Percentiles rank a stretch among this genome's conserved stretches.
phyloP scores from a whole-genome alignment of 2,888 invertebrate genomes.

The Cybosia mesomella region DNA sequence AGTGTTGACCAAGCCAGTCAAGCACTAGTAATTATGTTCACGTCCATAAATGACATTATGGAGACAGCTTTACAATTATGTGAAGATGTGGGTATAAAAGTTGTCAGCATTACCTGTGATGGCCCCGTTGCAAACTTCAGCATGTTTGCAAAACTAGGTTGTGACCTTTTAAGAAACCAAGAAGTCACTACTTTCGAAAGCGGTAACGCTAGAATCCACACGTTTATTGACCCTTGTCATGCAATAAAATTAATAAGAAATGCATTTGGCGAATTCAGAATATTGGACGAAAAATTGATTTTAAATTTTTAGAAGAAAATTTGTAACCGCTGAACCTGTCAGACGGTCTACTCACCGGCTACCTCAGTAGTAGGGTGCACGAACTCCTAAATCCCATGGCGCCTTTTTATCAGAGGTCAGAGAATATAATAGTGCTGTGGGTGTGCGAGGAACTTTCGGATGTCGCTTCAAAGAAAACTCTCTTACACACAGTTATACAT shows the following conservation, averaged over 20 bases:
- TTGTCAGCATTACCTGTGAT: conserved; percentile 7
- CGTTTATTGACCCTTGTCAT: conserved; percentile 15
- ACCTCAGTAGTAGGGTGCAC: no score
- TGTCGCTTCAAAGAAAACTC: no score
- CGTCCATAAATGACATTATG: neutral
- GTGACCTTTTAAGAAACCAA: neutral
- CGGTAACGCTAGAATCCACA: neutral
- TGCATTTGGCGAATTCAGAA: conserved; percentile 1
- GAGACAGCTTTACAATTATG: neutral
- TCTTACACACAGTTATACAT: no score
- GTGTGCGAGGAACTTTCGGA: no score
- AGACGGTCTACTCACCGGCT: no score
- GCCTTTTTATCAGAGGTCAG: no score
- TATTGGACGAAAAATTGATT: neutral
- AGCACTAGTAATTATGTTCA: conserved; percentile 4
- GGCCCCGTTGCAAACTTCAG: conserved; percentile 5
- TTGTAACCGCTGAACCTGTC: no score
- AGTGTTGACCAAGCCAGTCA: conserved; percentile 1
- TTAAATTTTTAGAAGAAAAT: neutral
- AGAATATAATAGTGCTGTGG: no score
- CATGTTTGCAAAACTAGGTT: conserved; percentile 6
- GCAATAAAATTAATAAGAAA: conserved; percentile 15
- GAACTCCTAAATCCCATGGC: no score
- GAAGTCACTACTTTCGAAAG: neutral
- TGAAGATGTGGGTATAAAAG: neutral